A percentile compares a stretch with the other conserved stretches of the same genome.
phyloP scores from a whole-genome alignment of 2,113 vertebrate genomes.

The Mola mola region DNA sequence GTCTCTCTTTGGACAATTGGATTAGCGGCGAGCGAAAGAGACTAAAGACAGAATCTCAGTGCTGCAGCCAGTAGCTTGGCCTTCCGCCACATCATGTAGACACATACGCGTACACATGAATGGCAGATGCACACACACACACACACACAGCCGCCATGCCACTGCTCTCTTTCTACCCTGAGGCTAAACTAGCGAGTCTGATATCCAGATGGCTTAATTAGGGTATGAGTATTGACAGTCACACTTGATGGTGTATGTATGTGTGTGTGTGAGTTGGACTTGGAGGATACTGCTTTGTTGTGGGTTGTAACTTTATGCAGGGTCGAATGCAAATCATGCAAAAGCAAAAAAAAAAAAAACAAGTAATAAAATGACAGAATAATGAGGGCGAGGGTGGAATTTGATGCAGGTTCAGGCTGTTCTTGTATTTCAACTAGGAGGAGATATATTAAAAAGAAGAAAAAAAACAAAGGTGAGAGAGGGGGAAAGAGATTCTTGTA shows the following conservation, averaged over 20 bases:
- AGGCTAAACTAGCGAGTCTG: constrained; percentile 63
- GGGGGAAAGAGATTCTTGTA: too few species aligned
- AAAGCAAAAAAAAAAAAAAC: constrained; percentile 7
- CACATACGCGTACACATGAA: constrained; percentile 23
- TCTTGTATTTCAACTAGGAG: constrained; percentile 1
- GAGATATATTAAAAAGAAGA: constrained; percentile 2
- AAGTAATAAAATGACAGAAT: constrained; percentile 14
- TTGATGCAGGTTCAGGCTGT: constrained; percentile 10
- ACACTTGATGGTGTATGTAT: constrained; percentile 22
- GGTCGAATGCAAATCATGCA: constrained; percentile 16
- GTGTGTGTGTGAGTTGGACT: constrained; percentile 10
- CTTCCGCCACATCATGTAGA: constrained; percentile 53
- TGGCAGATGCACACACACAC: constrained; percentile 8
- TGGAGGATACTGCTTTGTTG: constrained; percentile 7
- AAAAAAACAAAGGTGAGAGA: too few species aligned
- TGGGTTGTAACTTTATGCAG: constrained; percentile 1
- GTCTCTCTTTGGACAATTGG: constrained; percentile 64
- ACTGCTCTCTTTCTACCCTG: constrained; percentile 45
- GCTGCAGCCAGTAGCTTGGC: constrained; percentile 62
- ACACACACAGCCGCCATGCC: constrained; percentile 9
- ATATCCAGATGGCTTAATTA: constrained; percentile 74
- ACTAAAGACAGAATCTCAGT: constrained; percentile 70
- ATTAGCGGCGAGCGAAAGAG: constrained; percentile 74
- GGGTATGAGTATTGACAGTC: constrained; percentile 43
- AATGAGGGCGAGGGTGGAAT: constrained; percentile 5